A percentile compares a stretch with the other conserved stretches of the same genome.
phyloP scores from a whole-genome alignment of 30 jellyfish, hydroid and myxozoan species.

The Hydractinia symbiolongicarpus region DNA sequence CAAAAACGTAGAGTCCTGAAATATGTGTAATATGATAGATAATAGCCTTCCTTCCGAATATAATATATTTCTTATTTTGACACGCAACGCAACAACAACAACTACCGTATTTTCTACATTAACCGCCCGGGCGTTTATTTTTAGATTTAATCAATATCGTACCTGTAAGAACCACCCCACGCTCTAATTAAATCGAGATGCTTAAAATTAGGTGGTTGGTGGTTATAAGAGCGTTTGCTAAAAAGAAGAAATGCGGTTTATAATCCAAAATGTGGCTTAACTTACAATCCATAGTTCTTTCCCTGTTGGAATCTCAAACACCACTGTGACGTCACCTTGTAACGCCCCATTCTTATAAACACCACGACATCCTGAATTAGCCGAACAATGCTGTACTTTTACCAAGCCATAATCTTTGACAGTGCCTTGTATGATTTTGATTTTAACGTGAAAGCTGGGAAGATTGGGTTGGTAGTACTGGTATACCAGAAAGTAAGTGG shows the following conservation, averaged over 20 bases:
- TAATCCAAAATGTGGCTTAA: not conserved
- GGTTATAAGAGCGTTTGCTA: no score
- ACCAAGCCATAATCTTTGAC: constrained; percentile 1
- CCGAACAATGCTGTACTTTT: constrained; percentile 42
- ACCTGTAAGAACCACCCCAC: no score
- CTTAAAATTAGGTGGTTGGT: no score
- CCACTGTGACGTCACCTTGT: constrained; percentile 18
- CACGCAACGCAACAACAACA: no score
- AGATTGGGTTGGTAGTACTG: constrained; percentile 51
- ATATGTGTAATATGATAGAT: not conserved
- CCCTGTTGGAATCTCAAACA: constrained; percentile 27
- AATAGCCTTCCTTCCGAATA: no score
- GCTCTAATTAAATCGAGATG: no score
- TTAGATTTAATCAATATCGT: no score
- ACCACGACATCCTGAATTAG: constrained; percentile 58
- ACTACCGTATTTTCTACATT: no score
- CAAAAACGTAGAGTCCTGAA: constrained; percentile 25
- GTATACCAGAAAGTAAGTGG: constrained; percentile 15
- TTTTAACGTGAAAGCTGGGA: constrained; percentile 27
- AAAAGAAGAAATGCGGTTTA: no score
- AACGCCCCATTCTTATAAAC: not conserved
- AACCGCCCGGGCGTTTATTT: no score
- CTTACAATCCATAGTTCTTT: constrained; percentile 41
- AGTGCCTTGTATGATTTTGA: not conserved
- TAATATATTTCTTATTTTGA: no score